phyloP scores from a whole-genome alignment of 2,888 invertebrate genomes.

The Ptychoptera contaminata region DNA sequence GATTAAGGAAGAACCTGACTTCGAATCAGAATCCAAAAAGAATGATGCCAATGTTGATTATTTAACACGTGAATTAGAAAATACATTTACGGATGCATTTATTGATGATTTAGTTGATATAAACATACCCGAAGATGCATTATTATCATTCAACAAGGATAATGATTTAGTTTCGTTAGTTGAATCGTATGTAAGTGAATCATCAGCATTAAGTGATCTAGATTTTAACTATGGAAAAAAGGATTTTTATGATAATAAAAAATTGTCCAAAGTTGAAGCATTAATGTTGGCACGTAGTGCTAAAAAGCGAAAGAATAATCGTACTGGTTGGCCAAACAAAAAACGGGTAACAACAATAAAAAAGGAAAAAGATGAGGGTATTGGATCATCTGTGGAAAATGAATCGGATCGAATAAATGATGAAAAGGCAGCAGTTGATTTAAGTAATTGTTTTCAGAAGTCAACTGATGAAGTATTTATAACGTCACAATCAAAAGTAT shows the following conservation, averaged over 20 bases:
- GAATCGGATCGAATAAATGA: neutral
- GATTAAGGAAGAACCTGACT: neutral
- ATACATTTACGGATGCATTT: no score
- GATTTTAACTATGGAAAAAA: no score
- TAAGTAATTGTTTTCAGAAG: neutral
- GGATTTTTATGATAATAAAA: neutral
- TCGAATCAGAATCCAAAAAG: neutral
- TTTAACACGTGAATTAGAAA: no score
- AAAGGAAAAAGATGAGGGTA: conserved; percentile 3
- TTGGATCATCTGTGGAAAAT: neutral
- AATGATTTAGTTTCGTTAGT: no score
- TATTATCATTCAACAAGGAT: no score
- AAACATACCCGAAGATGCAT: neutral
- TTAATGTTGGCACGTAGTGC: conserved; percentile 1
- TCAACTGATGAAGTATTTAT: neutral
- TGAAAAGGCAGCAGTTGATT: neutral
- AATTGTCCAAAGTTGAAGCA: neutral
- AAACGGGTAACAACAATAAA: conserved; percentile 2
- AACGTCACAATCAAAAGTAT: neutral
- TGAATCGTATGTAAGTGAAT: no score
- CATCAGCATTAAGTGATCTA: no score
- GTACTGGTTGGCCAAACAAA: conserved; percentile 66
- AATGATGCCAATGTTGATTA: neutral
- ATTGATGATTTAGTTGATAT: neutral
- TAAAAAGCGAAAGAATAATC: conserved; percentile 43